Evolutionary conservation across 2,797 vertebrate genomes (phyloP).

Genomic region (Astyanax mexicanus): DNA sequence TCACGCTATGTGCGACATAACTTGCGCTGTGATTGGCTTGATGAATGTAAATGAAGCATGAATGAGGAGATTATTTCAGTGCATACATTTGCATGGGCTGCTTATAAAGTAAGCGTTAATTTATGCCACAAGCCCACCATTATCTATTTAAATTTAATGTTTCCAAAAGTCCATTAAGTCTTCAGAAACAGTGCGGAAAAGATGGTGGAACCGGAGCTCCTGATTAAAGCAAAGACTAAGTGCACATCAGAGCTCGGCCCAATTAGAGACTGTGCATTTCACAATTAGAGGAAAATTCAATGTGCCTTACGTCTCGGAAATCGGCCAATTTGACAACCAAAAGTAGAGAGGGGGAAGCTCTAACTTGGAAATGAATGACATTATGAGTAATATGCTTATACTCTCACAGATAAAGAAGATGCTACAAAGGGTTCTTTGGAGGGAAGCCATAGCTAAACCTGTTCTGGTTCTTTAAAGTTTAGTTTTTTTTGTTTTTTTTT

Average conservation of each 20-base stretch:
- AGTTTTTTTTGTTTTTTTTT: no score
- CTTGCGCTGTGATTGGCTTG: slow-evolving; percentile 35
- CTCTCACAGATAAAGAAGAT: no score
- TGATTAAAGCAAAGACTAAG: slow-evolving; percentile 58
- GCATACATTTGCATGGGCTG: slow-evolving; percentile 53
- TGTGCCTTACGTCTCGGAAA: slow-evolving; percentile 49
- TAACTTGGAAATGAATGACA: slow-evolving; percentile 42
- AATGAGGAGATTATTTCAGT: slow-evolving; percentile 60
- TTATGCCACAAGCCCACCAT: slow-evolving; percentile 57
- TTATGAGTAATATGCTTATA: background rate
- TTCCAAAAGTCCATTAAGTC: slow-evolving; percentile 63
- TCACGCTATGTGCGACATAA: slow-evolving; percentile 46
- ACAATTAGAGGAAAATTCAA: slow-evolving; percentile 58
- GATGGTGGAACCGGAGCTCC: slow-evolving; percentile 40
- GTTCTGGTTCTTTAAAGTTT: no score
- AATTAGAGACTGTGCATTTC: slow-evolving; percentile 57
- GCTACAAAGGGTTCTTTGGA: no score
- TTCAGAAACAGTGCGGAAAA: slow-evolving; percentile 57
- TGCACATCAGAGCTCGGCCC: slow-evolving; percentile 53
- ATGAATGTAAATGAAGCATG: slow-evolving; percentile 54
- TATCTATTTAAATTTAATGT: slow-evolving; percentile 61
- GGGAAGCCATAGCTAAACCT: no score
- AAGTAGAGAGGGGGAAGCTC: slow-evolving; percentile 28
- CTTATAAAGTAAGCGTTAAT: slow-evolving; percentile 59
- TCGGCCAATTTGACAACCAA: slow-evolving; percentile 48